These are phyloP conservation scores for Ciconia nigra DNA, from an alignment of 2,797 vertebrate species.

Conservation along the genomic window DNA sequence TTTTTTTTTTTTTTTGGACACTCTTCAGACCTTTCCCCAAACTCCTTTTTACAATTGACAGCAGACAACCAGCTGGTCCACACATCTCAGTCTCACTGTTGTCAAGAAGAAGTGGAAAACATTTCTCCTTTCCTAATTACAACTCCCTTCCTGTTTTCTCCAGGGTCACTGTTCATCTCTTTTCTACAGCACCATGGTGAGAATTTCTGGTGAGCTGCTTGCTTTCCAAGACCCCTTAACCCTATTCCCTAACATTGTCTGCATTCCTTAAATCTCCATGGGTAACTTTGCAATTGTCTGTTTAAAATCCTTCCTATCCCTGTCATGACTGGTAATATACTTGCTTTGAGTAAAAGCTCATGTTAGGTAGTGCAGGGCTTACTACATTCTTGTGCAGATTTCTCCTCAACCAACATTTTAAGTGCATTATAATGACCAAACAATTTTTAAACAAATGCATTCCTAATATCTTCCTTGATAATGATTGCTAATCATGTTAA, in stretches of 20 bases:
- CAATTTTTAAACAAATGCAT: not conserved
- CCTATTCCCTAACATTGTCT: not conserved
- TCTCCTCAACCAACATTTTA: not conserved
- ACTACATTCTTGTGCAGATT: not conserved
- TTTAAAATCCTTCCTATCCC: not conserved
- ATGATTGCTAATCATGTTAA: not conserved
- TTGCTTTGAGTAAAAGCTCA: not conserved
- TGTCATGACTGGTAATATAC: not conserved
- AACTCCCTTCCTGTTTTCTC: not conserved
- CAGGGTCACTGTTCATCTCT: not conserved
- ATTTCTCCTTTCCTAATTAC: not conserved
- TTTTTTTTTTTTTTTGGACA: not conserved
- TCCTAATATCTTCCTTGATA: not conserved
- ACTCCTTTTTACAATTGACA: not conserved
- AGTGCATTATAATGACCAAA: not conserved
- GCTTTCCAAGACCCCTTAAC: not conserved
- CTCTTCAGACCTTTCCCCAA: not conserved
- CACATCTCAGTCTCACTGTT: not conserved
- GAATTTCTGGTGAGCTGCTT: not conserved
- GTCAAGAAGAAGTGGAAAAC: not conserved
- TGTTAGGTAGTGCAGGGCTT: not conserved
- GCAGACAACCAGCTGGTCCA: not conserved
- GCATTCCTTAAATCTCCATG: not conserved
- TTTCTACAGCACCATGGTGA: not conserved
- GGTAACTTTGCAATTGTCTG: not conserved